phyloP scores from a whole-genome alignment of 2,797 vertebrate genomes.

The Sebastes wilsoni region DNA sequence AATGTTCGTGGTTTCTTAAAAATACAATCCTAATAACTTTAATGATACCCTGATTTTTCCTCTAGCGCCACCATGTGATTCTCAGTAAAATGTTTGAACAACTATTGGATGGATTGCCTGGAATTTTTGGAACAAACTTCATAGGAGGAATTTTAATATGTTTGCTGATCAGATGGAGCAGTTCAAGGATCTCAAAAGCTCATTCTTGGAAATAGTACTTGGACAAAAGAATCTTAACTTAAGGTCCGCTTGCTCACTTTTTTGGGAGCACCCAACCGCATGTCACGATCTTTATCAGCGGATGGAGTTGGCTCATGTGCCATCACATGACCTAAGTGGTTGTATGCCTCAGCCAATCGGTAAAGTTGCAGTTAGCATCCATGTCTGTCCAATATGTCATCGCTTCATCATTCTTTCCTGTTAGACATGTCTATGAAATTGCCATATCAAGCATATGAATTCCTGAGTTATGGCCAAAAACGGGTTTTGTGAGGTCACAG shows the following conservation, averaged over 20 bases:
- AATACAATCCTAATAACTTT: not conserved
- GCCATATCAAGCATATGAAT: not conserved
- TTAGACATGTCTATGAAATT: not conserved
- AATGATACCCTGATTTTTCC: not conserved
- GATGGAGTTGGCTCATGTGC: not conserved
- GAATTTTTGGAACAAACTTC: not conserved
- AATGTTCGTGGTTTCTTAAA: not conserved
- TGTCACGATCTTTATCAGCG: not conserved
- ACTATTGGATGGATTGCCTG: not conserved
- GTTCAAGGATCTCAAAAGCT: not conserved
- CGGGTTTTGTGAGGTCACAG: not conserved
- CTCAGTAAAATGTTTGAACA: not conserved
- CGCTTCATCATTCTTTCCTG: too few relatives aligned
- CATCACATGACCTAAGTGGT: too few relatives aligned
- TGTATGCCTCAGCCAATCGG: too few relatives aligned
- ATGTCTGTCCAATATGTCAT: too few relatives aligned
- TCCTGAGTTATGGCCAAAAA: not conserved
- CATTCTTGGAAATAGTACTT: not conserved
- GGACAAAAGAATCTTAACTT: not conserved
- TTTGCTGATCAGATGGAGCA: not conserved
- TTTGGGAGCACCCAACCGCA: not conserved
- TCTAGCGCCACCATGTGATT: not conserved
- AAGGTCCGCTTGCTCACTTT: not conserved
- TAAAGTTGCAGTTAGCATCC: too few relatives aligned
- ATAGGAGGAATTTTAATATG: not conserved